Conservation (phyloP, 2,113 vertebrate species). For the Rattus norvegicus region DNA sequence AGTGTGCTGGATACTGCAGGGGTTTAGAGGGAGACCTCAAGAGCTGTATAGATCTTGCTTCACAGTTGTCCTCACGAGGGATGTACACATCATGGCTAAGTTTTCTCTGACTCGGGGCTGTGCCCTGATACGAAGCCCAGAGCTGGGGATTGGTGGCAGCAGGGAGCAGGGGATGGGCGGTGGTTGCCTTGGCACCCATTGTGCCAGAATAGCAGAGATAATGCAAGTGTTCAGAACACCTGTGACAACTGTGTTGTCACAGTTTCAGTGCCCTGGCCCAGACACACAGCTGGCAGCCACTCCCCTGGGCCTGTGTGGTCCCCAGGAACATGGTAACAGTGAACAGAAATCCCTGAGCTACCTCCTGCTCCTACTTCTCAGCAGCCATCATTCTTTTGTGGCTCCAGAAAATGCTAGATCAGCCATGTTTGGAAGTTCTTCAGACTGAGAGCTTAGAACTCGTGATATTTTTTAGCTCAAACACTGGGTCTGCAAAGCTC, state of each 20-base stretch:
- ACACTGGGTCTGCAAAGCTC: background rate
- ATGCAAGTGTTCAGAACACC: no score
- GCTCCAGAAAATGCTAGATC: background rate
- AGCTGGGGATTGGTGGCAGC: background rate
- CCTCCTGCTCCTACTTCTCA: no score
- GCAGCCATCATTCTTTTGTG: rapidly evolving
- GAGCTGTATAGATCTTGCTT: no score
- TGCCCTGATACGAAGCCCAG: background rate
- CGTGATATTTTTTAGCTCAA: background rate
- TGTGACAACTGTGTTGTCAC: no score
- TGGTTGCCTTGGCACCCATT: background rate
- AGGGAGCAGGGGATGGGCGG: rapidly evolving
- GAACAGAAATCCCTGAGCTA: rapidly evolving
- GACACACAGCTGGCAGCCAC: background rate
- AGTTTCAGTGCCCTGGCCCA: background rate
- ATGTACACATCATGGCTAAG: background rate
- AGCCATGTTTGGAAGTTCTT: background rate
- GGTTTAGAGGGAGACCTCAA: no score
- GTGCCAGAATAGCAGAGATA: background rate
- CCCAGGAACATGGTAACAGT: rapidly evolving
- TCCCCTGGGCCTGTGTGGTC: background rate
- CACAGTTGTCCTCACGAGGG: no score
- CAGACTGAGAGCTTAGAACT: background rate
- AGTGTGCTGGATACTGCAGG: background rate
- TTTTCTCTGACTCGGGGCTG: background rate